A percentile compares a stretch with the other conserved stretches of the same genome.
Evolutionary conservation across 2,888 invertebrate species (phyloP).

Genomic region (Trimorus sp.): DNA sequence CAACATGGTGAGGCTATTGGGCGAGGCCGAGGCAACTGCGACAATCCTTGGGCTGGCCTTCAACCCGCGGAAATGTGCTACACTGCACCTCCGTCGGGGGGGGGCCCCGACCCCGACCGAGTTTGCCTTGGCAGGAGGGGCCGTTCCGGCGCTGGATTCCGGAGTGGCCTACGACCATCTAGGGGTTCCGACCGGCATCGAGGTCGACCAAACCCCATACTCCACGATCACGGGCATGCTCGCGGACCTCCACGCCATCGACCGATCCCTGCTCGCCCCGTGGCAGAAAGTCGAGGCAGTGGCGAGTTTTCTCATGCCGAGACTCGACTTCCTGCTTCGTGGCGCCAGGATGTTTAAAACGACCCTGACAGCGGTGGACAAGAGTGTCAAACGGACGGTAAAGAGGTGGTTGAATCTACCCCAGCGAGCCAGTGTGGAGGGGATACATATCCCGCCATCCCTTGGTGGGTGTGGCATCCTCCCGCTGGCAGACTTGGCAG

Average conservation of each 20-base stretch:
- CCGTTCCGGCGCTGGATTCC: not conserved
- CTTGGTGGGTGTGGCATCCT: constrained; percentile 72
- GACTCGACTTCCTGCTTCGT: constrained; percentile 71
- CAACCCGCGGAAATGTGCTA: constrained; percentile 72
- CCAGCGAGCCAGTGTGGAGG: constrained; percentile 73
- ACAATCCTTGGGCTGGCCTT: constrained; percentile 68
- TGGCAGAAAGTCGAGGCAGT: constrained; percentile 66
- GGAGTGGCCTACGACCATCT: constrained; percentile 43
- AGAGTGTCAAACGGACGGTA: constrained; percentile 59
- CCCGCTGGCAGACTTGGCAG: constrained; percentile 72
- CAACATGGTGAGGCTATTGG: constrained; percentile 64
- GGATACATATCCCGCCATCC: constrained; percentile 67
- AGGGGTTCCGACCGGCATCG: constrained; percentile 47
- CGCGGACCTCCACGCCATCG: constrained; percentile 30
- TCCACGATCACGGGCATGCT: constrained; percentile 34
- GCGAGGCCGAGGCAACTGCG: constrained; percentile 34
- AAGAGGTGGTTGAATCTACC: constrained; percentile 74
- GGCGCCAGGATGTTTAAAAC: constrained; percentile 69
- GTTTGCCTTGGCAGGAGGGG: not conserved
- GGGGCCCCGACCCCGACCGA: constrained; percentile 4
- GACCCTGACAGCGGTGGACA: constrained; percentile 68
- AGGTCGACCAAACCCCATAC: constrained; percentile 57
- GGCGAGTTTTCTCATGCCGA: constrained; percentile 66
- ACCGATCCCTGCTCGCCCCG: constrained; percentile 60
- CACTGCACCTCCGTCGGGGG: constrained; percentile 66